These are phyloP conservation scores for Myrmecobius fasciatus DNA, from an alignment of 2,113 vertebrate species.

Conservation along the genomic window DNA sequence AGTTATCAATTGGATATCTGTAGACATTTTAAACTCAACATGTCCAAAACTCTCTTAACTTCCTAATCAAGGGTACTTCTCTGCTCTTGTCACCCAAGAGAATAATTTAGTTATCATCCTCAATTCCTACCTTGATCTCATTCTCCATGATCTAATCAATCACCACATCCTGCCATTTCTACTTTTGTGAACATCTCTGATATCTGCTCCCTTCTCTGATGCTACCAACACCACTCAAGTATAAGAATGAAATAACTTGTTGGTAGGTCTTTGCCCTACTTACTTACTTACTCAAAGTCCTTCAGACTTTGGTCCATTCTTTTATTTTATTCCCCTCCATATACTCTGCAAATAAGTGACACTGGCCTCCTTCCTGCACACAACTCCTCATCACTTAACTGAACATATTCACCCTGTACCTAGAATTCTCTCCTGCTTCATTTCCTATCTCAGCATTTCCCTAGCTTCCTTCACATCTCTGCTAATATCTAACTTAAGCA, in stretches of 20 bases:
- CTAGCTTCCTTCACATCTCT: not conserved
- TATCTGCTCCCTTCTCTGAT: not conserved
- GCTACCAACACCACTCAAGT: not conserved
- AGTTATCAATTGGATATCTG: not conserved
- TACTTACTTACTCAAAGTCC: not conserved
- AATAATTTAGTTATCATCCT: not conserved
- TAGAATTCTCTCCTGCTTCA: not conserved
- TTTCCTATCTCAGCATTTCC: not conserved
- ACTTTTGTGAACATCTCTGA: not conserved
- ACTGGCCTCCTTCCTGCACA: not conserved
- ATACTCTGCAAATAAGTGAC: not conserved
- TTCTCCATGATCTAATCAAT: not conserved
- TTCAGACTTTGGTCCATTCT: not conserved
- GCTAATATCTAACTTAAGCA: not conserved
- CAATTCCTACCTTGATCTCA: not conserved
- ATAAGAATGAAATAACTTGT: not conserved
- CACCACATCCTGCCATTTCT: not conserved
- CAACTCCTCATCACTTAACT: not conserved
- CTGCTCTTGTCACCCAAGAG: not conserved
- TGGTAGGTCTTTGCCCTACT: too few species aligned
- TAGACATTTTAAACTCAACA: not conserved
- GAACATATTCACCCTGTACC: not conserved
- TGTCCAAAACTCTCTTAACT: not conserved
- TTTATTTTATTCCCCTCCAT: not conserved
- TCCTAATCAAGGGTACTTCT: not conserved